These are phyloP conservation scores for Littorina saxatilis DNA, from an alignment of 1,140 invertebrate species.

Conservation along the genomic window DNA sequence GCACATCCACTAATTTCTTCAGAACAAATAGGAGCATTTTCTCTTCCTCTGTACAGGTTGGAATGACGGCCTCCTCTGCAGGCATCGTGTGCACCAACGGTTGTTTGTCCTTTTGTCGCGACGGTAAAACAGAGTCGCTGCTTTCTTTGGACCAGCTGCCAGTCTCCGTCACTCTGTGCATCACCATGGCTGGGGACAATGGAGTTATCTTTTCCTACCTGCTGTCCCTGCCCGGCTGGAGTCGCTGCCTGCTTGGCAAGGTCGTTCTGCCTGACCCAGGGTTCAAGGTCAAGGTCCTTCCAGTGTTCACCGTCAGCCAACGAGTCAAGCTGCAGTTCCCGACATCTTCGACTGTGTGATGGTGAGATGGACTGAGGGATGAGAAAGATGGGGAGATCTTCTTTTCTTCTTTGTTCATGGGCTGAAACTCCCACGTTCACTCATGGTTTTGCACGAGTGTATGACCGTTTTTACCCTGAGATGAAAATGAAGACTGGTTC, in stretches of 20 bases:
- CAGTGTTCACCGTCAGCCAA: constrained; percentile 73
- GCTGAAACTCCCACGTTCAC: too few species aligned
- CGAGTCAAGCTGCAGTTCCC: constrained; percentile 70
- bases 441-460: too few species aligned
- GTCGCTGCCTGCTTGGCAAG: constrained; percentile 60
- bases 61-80: constrained; percentile 59
- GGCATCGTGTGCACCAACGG: constrained; percentile 67
- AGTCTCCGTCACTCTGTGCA: constrained; percentile 60
- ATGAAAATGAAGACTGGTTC: too few species aligned
- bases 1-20: too few species aligned
- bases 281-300: constrained; percentile 48
- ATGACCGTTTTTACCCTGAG: too few species aligned
- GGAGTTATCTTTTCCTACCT: constrained; percentile 63
- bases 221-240: constrained; percentile 54
- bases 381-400: too few species aligned
- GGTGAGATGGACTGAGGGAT: neutral
- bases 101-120: constrained; percentile 56
- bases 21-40: too few species aligned
- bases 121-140: constrained; percentile 59
- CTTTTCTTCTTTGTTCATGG: too few species aligned
- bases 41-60: constrained; percentile 47
- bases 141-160: constrained; percentile 64
- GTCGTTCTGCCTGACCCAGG: constrained; percentile 53
- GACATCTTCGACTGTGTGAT: constrained; percentile 38
- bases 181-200: constrained; percentile 53